Evolutionary conservation across 2,797 vertebrate species (phyloP).

Genomic region (Pristis pectinata): DNA sequence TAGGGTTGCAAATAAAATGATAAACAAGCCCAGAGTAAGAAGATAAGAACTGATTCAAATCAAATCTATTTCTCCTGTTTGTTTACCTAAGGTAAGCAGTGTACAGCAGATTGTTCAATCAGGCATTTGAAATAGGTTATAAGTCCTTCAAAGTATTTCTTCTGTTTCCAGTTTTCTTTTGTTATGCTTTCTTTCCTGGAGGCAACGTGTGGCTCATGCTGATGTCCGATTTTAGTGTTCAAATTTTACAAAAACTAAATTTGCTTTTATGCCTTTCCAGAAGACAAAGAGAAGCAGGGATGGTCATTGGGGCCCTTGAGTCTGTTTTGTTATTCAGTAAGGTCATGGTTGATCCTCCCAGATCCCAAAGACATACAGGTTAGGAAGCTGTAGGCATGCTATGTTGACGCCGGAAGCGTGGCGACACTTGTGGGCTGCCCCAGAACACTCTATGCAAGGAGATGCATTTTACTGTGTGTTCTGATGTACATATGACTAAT

Average conservation of each 20-base stretch:
- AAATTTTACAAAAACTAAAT: background rate
- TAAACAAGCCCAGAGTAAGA: background rate
- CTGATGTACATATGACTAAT: no score
- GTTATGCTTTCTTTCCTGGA: background rate
- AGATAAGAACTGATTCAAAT: background rate
- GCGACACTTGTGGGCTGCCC: no score
- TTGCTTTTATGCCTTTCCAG: background rate
- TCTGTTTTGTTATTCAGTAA: no score
- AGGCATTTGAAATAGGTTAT: background rate
- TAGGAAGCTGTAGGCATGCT: no score
- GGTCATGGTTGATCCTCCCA: no score
- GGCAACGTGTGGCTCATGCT: background rate
- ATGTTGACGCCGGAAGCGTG: no score
- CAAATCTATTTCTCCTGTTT: background rate
- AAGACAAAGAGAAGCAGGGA: no score
- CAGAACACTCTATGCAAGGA: no score
- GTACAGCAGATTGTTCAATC: background rate
- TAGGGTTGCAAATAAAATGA: background rate
- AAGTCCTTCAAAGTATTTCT: background rate
- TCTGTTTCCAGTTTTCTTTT: background rate
- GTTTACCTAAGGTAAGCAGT: background rate
- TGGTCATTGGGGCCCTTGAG: no score
- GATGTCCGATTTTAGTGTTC: background rate
- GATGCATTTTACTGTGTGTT: no score
- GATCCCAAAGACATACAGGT: no score